Base-by-base conservation (phyloP, 2,113 vertebrate genomes). In the Fregetta grallaria region DNA sequence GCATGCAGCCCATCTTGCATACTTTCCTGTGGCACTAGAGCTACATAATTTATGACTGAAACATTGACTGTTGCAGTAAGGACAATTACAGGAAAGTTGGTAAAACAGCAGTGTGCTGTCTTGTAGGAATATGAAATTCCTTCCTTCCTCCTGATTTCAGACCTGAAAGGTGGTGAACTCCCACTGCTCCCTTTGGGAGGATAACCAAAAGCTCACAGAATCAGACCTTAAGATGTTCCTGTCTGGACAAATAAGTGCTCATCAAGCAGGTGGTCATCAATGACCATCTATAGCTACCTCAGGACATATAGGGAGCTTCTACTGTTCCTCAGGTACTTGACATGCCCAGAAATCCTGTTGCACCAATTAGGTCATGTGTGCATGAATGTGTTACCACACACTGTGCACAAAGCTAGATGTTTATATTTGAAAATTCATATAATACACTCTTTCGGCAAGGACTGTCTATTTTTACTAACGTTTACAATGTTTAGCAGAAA, bases 1-100 rank as follows among this genome's bases (percentile, higher is more conserved):
- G 70, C 40, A 32, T 22, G 47, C 52, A 84, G 56, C 71, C 56
- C 44, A 38, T 92, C 92, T 89, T 94, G 68, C 79, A 67, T 94
- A 84, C 45, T 93, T 96, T 95, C 53, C 89, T 82, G 70, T 92
- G 86, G 36, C 86, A 68, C 58, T 70, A n/a, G 65, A 88, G 30
- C 65, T 52, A 52, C 45, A 9, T 91, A 36, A 95, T 95, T 96
- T 95, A 75, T 77, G 70, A 72, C 86, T 77, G 79, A 77, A 94
- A 67, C 85, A 73, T 7, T 75, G 76, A 45, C 63, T 91, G n/a
- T 36, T 92, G 83, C 88, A 67, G 68, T 80, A 83, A 2, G 94
- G 88, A 94, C 88, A 94, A 84, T 93, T 94, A 75, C 86, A 93
- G 83, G 40, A 63, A 95, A 92, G 80, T 49, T 94, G 32, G 62